Evolutionary conservation across 2,888 invertebrate species (phyloP).

Genomic region (Lasioglossum calceatum): DNA sequence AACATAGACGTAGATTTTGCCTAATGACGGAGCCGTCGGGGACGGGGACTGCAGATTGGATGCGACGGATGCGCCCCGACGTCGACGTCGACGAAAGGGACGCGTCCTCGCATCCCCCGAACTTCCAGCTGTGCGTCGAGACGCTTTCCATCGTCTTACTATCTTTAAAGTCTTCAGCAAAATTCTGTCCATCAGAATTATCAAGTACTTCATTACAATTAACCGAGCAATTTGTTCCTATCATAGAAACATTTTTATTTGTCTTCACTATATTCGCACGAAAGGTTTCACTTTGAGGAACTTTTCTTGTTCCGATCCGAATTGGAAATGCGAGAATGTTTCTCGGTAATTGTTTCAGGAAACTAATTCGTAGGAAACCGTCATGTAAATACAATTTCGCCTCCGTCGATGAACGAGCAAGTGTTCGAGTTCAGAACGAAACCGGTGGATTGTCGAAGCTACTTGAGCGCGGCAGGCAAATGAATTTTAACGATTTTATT

Average conservation of each 20-base stretch:
- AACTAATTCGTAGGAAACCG: background rate
- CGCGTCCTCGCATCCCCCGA: background rate
- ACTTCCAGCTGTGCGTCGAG: background rate
- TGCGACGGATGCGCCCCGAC: conserved; percentile 13
- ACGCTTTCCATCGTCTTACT: background rate
- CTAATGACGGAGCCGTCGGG: conserved; percentile 50
- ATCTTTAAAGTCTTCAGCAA: background rate
- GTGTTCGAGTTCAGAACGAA: background rate
- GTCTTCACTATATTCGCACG: too few species aligned
- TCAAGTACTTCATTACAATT: background rate
- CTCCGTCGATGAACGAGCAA: background rate
- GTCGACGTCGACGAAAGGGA: background rate
- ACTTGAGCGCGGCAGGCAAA: background rate
- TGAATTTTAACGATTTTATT: conserved; percentile 19
- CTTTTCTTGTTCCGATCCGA: background rate
- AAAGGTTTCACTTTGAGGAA: too few species aligned
- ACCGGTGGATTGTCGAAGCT: background rate
- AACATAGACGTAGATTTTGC: conserved; percentile 50
- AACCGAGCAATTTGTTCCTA: background rate
- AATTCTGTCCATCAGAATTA: background rate
- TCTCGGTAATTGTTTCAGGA: background rate
- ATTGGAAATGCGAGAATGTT: background rate
- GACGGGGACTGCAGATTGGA: conserved; percentile 31
- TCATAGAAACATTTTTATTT: background rate
- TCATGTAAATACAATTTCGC: background rate